Percentiles rank a stretch among this genome's conserved stretches.
phyloP scores from a whole-genome alignment of 2,113 vertebrate species.

The Corythoichthys haematopterus region DNA sequence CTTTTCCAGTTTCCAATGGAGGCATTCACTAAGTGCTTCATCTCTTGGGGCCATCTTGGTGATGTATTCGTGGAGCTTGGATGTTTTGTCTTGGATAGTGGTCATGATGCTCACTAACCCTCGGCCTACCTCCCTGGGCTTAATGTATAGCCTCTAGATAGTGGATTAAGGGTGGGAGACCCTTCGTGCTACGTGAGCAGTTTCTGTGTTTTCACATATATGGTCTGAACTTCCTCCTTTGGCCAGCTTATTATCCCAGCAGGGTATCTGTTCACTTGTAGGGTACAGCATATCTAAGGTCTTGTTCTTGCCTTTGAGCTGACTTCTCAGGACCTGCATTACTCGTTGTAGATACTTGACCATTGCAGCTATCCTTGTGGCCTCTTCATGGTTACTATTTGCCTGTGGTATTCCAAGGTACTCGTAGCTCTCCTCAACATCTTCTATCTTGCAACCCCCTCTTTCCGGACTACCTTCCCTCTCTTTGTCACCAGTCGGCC shows the following conservation, averaged over 20 bases:
- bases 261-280: no score
- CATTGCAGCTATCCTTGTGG: not conserved
- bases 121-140: not conserved
- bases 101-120: not conserved
- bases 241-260: not conserved
- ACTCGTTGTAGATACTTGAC: not conserved
- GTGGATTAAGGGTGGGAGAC: not conserved
- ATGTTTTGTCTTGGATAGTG: not conserved
- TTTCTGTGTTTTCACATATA: not conserved
- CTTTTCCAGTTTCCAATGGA: not conserved
- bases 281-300: no score
- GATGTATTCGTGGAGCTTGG: not conserved
- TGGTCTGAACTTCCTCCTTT: not conserved
- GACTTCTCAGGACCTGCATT: not conserved
- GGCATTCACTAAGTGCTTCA: not conserved
- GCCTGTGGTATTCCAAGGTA: no score
- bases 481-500: no score
- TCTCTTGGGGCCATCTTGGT: not conserved
- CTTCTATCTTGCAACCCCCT: no score
- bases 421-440: no score
- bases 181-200: not conserved
- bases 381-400: no score
- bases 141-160: not conserved
- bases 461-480: no score
- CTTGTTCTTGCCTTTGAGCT: no score